Conservation (phyloP, 2,888 invertebrate genomes). For the Acanthosepion esculentum region DNA sequence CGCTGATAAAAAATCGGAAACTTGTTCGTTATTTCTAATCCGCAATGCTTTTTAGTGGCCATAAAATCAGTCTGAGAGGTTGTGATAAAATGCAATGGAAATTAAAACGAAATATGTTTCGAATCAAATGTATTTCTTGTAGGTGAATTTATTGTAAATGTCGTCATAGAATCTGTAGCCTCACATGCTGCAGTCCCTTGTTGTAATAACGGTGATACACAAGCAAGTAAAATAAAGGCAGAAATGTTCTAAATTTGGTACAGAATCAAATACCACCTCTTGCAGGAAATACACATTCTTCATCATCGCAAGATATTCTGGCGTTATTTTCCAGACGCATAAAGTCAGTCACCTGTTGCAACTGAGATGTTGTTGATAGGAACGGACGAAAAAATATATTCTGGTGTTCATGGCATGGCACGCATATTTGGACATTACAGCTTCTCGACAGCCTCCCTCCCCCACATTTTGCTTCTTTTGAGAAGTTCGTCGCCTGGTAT, state of each 20-base stretch:
- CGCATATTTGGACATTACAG: not conserved
- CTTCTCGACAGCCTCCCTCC: not conserved
- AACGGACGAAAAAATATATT: not conserved
- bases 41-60: too few relatives aligned
- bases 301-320: not conserved
- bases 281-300: not conserved
- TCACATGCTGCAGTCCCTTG: not conserved
- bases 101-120: too few relatives aligned
- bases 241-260: not conserved
- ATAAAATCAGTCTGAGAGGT: too few relatives aligned
- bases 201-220: not conserved
- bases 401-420: not conserved
- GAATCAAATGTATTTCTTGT: too few relatives aligned
- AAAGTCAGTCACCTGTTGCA: not conserved
- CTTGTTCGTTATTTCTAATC: too few relatives aligned
- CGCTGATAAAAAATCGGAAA: too few relatives aligned
- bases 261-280: not conserved
- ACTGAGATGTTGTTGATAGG: constrained; percentile 1
- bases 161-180: too few relatives aligned
- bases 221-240: not conserved
- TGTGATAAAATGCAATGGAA: too few relatives aligned
- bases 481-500: not conserved
- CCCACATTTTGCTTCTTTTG: not conserved
- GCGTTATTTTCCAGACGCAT: not conserved
- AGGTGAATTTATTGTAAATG: too few relatives aligned